A percentile compares a stretch with the other conserved stretches of the same genome.
phyloP scores from a whole-genome alignment of 2,113 vertebrate species.

The Serinus canaria region DNA sequence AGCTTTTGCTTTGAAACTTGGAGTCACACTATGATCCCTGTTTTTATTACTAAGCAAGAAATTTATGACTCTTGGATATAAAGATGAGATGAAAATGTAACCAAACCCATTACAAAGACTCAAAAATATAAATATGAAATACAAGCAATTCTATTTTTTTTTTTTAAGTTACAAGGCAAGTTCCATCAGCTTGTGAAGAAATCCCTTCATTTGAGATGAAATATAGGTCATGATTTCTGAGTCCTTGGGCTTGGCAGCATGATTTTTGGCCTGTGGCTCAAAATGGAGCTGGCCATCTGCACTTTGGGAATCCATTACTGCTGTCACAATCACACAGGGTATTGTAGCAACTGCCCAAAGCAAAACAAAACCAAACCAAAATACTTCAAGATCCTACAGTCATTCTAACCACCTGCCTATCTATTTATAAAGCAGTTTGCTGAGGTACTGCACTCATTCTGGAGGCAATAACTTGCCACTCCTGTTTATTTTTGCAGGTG shows the following conservation, averaged over 20 bases:
- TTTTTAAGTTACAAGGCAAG: neutral
- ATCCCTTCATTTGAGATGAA: neutral
- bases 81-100: neutral
- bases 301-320: neutral
- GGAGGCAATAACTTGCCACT: neutral
- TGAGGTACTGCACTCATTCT: neutral
- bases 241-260: neutral
- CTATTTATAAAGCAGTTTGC: neutral
- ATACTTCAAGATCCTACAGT: neutral
- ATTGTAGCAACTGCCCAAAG: conserved; percentile 17
- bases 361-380: conserved; percentile 11
- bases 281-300: neutral
- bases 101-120: neutral
- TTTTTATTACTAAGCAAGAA: neutral
- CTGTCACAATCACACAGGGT: neutral
- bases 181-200: neutral
- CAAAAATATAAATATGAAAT: neutral
- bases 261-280: neutral
- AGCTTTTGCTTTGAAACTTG: neutral
- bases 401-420: neutral
- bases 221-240: neutral
- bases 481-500: conserved; percentile 40
- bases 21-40: neutral
- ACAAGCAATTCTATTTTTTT: neutral
- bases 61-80: neutral